Base-by-base conservation (phyloP, 1,140 invertebrate genomes). In the Chironomus striatipennis region DNA sequence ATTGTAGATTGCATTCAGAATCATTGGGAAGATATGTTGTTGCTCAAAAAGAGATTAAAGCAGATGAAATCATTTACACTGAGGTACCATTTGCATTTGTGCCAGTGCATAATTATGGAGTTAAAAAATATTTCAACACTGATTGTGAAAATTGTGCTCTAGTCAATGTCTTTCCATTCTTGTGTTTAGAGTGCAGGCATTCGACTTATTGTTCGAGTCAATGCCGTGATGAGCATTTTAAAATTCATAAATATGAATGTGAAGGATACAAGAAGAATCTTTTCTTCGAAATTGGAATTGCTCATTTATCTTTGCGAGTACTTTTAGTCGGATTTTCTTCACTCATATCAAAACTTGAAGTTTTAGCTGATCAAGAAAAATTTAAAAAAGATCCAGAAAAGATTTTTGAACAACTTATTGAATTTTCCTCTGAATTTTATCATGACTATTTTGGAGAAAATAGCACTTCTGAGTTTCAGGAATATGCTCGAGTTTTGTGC, bases 21-120 rank as follows among this genome's bases (percentile, higher is more conserved):
- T 3, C 12, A 34, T 0, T 3, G 5, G 75, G 75, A 1, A 24
- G 75, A 1, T 75, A 72, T 74, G 67, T 74, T 8, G 42, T 75
- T 17, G 73, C 75, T 7, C 21, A 20, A 10, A 73, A 74, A 57
- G 7, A 15, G 1, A 74, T 75, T 1, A 5, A 8, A 47, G 73
- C 43, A 24, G 20, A 75, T 18, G 73, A 75, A 24, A 15, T 24
- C 3, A 75, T 75, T 57, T 24, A 67, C 0, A n/a, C 12, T 8
- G 75, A 75, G 72, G 24, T 74, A 47, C 57, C 75, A 15, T 75
- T 74, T 18, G 73, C 75, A 3, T 75, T 75, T 73, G 43, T 75
- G 3, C 73, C 75, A 20, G 43, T 75, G 18, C 34, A 72, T 15
- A 24, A 64, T 70, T 24, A 72, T 10, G 73, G 34, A 9, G 73